Percentiles rank a stretch among this genome's conserved stretches.
phyloP scores from a whole-genome alignment of 2,797 vertebrate species.

The Pogoniulus pusillus region DNA sequence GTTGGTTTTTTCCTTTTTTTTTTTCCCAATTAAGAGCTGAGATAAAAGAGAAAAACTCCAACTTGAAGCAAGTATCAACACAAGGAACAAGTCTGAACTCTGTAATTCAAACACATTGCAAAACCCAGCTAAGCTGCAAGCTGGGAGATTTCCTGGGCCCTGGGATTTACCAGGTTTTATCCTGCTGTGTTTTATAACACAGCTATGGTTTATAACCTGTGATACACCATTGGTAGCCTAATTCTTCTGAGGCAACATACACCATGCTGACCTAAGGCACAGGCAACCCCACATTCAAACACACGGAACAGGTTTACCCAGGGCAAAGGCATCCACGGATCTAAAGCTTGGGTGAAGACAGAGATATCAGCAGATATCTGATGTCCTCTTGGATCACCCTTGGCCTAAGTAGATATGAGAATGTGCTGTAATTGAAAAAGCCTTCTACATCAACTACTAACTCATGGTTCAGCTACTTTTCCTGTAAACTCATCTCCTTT shows the following conservation, averaged over 20 bases:
- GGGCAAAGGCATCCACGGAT: slow-evolving; percentile 10
- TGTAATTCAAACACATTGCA: slow-evolving; percentile 83
- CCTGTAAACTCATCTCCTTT: slow-evolving; percentile 86
- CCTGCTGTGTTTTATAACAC: slow-evolving; percentile 65
- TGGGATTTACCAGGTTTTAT: slow-evolving; percentile 74
- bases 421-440: slow-evolving; percentile 89
- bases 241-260: slow-evolving; percentile 69
- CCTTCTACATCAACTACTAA: slow-evolving; percentile 87
- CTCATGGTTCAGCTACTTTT: slow-evolving; percentile 84
- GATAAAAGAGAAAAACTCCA: background rate
- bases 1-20: too few relatives aligned
- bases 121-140: slow-evolving; percentile 84
- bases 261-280: slow-evolving; percentile 62
- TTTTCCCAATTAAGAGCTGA: background rate
- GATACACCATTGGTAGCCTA: slow-evolving; percentile 55
- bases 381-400: slow-evolving; percentile 76
- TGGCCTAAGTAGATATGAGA: slow-evolving; percentile 87
- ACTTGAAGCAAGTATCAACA: background rate
- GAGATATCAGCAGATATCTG: background rate
- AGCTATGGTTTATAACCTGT: background rate
- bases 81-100: background rate
- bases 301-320: slow-evolving; percentile 75
- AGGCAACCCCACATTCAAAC: slow-evolving; percentile 68
- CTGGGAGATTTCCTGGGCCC: slow-evolving; percentile 70
- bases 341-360: slow-evolving; percentile 50